Conservation (phyloP, 2,113 vertebrate species). For the Toxostoma redivivum region DNA sequence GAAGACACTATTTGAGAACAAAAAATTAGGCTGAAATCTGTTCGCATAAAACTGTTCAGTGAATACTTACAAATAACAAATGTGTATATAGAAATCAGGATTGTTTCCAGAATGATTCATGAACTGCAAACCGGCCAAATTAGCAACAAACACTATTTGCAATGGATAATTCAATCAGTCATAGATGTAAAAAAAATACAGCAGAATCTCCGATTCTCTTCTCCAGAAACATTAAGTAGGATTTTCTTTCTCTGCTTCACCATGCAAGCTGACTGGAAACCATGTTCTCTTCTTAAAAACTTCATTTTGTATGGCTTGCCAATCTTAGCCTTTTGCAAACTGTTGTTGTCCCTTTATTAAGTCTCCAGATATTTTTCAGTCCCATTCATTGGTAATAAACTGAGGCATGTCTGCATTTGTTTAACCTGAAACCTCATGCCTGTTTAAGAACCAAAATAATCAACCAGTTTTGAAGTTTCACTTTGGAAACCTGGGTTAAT, state of each 20-base stretch:
- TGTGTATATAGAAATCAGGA: slow-evolving; percentile 41
- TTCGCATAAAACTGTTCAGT: slow-evolving; percentile 42
- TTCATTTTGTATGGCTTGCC: neutral
- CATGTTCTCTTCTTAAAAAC: neutral
- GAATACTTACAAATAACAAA: slow-evolving; percentile 58
- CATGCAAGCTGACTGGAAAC: neutral
- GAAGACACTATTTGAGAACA: slow-evolving; percentile 39
- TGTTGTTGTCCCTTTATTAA: neutral
- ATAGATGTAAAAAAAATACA: neutral
- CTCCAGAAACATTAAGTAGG: neutral
- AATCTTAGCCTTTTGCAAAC: neutral
- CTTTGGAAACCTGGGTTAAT: neutral
- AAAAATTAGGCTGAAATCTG: slow-evolving; percentile 49
- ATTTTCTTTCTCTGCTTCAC: neutral
- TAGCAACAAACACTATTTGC: slow-evolving; percentile 46
- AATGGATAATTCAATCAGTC: slow-evolving; percentile 32
- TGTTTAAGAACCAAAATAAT: neutral
- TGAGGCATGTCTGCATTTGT: neutral
- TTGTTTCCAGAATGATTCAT: slow-evolving; percentile 56
- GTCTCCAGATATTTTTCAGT: neutral
- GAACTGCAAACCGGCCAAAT: slow-evolving; percentile 46
- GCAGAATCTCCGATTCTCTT: neutral
- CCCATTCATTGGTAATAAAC: neutral
- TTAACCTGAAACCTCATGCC: neutral
- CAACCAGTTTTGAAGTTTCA: neutral